These are phyloP conservation scores for Protobothrops mucrosquamatus DNA, from an alignment of 2,113 vertebrate species.

Conservation along the genomic window DNA sequence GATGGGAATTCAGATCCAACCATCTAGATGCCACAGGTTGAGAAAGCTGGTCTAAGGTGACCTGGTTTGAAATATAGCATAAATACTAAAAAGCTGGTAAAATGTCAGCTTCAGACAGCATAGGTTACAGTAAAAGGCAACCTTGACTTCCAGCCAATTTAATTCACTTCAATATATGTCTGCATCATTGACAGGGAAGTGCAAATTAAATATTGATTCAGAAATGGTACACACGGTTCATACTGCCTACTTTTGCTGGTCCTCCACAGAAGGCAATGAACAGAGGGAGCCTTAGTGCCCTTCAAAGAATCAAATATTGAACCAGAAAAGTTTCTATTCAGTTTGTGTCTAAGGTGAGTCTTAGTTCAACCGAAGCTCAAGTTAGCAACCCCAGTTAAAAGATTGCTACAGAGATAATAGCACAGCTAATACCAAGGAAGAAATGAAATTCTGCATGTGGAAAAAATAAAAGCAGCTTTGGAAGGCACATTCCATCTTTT, in stretches of 20 bases:
- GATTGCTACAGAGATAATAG: background rate
- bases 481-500: background rate
- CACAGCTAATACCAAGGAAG: background rate
- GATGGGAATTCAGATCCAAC: background rate
- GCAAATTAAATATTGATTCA: conserved; percentile 28
- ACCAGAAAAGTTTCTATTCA: background rate
- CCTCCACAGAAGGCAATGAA: background rate
- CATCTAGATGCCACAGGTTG: background rate
- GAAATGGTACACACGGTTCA: background rate
- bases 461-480: background rate
- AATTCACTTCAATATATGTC: background rate
- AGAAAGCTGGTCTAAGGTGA: background rate
- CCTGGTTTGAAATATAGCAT: conserved; percentile 3
- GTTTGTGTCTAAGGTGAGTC: background rate
- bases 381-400: background rate
- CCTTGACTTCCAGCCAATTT: conserved; percentile 12
- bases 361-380: background rate
- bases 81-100: background rate
- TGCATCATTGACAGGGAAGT: background rate
- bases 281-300: background rate
- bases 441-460: background rate
- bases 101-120: background rate
- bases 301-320: background rate
- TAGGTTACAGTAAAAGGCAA: background rate
- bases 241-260: background rate